Conservation (phyloP, 2,888 invertebrate genomes). For the Andrena bucephala region DNA sequence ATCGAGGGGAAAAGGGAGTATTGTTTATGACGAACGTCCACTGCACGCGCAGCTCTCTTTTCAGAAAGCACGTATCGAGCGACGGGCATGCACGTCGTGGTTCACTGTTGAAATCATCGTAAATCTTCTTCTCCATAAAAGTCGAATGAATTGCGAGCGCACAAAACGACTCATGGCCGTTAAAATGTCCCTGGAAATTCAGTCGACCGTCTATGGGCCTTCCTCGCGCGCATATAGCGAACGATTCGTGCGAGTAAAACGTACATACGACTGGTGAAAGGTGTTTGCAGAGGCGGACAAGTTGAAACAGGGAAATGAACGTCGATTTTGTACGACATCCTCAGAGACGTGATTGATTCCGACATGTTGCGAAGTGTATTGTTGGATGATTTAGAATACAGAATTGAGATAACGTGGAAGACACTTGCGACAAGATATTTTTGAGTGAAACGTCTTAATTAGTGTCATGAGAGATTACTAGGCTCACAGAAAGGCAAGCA, state of each 20-base stretch:
- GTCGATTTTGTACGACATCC: no score
- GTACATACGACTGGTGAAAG: background rate
- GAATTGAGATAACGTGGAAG: no score
- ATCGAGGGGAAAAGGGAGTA: constrained; percentile 34
- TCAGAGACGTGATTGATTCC: no score
- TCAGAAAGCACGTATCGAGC: constrained; percentile 28
- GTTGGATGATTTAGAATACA: no score
- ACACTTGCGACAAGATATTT: no score
- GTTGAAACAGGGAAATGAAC: no score
- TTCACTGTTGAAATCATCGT: constrained; percentile 76
- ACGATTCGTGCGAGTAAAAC: background rate
- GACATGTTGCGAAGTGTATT: no score
- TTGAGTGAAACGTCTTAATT: no score
- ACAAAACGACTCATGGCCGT: constrained; percentile 56
- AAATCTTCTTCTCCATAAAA: constrained; percentile 81
- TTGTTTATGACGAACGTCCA: constrained; percentile 65
- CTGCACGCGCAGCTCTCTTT: constrained; percentile 21
- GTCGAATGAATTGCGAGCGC: constrained; percentile 75
- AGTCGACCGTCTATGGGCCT: constrained; percentile 32
- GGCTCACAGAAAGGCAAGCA: no score
- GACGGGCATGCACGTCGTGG: constrained; percentile 9
- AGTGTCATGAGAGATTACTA: no score
- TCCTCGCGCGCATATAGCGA: constrained; percentile 22
- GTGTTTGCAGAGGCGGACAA: background rate
- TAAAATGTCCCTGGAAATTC: constrained; percentile 69